Percentiles rank a stretch among this genome's conserved stretches.
These are phyloP conservation scores for Pachydiplax longipennis DNA, from an alignment of 2,888 invertebrate genomes.

Conservation along the genomic window DNA sequence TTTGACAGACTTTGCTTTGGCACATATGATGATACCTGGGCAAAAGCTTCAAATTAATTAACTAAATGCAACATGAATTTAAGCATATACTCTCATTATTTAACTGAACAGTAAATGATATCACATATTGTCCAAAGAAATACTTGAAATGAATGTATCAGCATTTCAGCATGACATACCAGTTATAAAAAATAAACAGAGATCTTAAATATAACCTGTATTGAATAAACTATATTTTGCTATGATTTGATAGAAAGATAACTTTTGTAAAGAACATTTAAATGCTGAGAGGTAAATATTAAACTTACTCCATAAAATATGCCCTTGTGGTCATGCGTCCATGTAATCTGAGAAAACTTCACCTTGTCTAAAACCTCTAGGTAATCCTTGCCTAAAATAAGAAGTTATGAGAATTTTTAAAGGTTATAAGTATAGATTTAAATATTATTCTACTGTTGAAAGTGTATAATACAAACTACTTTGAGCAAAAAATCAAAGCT, in stretches of 20 bases:
- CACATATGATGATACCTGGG: no score
- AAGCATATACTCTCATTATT: no score
- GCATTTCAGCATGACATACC: no score
- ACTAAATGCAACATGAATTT: no score
- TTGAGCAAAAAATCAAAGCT: no score
- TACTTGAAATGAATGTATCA: no score
- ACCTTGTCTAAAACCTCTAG: slow-evolving; percentile 89
- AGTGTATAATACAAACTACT: no score
- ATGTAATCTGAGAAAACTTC: slow-evolving; percentile 89
- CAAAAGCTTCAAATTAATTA: no score
- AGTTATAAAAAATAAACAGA: neutral
- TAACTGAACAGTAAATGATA: no score
- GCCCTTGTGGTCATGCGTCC: slow-evolving; percentile 95
- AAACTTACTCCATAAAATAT: slow-evolving; percentile 87
- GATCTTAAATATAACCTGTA: neutral
- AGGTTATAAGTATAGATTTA: no score
- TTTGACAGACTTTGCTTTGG: no score
- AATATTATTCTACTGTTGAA: neutral
- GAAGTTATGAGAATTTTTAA: neutral
- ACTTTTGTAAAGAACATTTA: neutral
- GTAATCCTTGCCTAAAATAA: slow-evolving; percentile 76
- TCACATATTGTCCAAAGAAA: no score
- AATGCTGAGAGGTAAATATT: neutral
- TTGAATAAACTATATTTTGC: neutral
- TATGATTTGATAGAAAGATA: neutral